phyloP scores from a whole-genome alignment of 1,140 invertebrate genomes.

The Homarus americanus region DNA sequence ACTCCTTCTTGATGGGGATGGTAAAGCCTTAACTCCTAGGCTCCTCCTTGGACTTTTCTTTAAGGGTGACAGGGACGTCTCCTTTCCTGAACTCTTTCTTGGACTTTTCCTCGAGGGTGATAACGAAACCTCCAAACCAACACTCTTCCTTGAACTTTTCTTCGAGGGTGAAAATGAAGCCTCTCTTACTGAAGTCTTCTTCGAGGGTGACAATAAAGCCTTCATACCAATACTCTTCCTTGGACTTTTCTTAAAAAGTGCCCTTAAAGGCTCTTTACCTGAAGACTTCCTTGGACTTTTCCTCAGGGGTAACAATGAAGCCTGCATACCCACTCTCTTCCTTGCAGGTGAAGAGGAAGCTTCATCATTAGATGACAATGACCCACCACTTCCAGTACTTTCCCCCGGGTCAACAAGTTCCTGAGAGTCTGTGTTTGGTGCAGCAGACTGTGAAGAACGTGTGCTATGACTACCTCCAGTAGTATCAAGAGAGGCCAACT shows the following conservation, averaged over 20 bases:
- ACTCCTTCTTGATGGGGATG: too few species aligned
- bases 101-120: not conserved
- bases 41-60: not conserved
- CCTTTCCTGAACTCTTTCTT: not conserved
- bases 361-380: too few species aligned
- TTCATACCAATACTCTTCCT: not conserved
- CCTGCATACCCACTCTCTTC: too few species aligned
- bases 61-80: not conserved
- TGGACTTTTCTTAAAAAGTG: not conserved
- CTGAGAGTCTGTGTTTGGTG: too few species aligned
- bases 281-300: not conserved
- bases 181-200: not conserved
- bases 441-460: not conserved
- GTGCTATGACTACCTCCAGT: not conserved
- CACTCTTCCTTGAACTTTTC: not conserved
- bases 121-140: not conserved
- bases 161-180: not conserved
- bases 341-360: too few species aligned
- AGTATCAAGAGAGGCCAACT: not conserved
- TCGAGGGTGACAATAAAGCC: not conserved
- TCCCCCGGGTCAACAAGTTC: too few species aligned
- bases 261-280: not conserved
- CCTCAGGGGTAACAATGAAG: not conserved
- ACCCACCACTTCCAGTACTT: not conserved
- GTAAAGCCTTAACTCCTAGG: not conserved